phyloP scores from a whole-genome alignment of 2,113 vertebrate species.

The Symphodus melops region DNA sequence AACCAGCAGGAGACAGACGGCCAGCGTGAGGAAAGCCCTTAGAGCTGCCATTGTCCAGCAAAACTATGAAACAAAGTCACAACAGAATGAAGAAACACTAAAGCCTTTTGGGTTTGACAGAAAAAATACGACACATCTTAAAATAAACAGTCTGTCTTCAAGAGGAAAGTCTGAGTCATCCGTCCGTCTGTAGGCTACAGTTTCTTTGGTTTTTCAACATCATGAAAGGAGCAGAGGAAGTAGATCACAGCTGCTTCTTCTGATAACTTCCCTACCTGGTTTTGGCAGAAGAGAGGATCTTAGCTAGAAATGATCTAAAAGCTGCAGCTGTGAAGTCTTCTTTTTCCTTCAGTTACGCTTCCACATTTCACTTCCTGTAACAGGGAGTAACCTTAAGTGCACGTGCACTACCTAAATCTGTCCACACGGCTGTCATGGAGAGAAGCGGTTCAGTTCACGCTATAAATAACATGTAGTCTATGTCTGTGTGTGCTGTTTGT shows the following conservation, averaged over 20 bases:
- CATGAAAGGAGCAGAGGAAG: conserved; percentile 13
- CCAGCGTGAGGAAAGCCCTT: conserved; percentile 24
- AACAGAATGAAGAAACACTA: not conserved
- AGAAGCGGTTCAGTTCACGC: conserved; percentile 16
- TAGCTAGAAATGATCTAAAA: not conserved
- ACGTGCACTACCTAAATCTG: not conserved
- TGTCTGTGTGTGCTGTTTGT: too few species aligned
- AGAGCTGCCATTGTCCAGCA: conserved; percentile 52
- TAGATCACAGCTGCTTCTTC: not conserved
- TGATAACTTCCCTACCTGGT: conserved; percentile 46
- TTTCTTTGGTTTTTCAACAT: conserved; percentile 1
- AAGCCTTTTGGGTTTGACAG: not conserved
- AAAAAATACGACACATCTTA: too few species aligned
- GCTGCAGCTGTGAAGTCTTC: not conserved
- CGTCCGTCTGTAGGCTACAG: not conserved
- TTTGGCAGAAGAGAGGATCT: conserved; percentile 1
- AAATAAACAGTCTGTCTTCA: not conserved
- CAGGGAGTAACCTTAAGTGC: conserved; percentile 18
- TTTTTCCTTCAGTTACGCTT: not conserved
- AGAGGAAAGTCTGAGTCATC: conserved; percentile 6
- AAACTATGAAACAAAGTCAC: conserved; percentile 13
- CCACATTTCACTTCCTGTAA: conserved; percentile 29
- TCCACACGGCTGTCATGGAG: conserved; percentile 15
- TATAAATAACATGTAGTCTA: conserved; percentile 37
- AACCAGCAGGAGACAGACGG: conserved; percentile 47